phyloP scores from a whole-genome alignment of 1,140 invertebrate genomes.

The Lithobius niger region DNA sequence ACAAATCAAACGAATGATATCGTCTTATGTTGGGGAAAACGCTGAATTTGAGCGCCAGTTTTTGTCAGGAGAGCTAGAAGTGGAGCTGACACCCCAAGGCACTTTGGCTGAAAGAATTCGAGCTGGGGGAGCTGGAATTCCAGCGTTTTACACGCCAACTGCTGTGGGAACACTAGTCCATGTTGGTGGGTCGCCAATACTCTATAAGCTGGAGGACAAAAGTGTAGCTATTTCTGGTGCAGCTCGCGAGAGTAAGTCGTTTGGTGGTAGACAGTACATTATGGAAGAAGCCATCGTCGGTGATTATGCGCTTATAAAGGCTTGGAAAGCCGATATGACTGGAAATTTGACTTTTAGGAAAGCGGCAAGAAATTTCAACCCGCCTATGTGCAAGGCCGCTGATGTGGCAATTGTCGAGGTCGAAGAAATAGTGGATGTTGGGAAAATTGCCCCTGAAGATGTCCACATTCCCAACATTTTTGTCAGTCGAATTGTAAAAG shows the following conservation, averaged over 20 bases:
- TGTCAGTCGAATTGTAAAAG: conserved; percentile 74
- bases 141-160: conserved; percentile 95
- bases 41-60: conserved; percentile 92
- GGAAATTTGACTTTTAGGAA: conserved; percentile 88
- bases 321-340: conserved; percentile 85
- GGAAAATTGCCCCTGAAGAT: conserved; percentile 66
- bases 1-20: conserved; percentile 82
- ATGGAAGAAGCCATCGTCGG: conserved; percentile 93
- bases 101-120: conserved; percentile 85
- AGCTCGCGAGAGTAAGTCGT: conserved; percentile 44
- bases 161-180: conserved; percentile 89
- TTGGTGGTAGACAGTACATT: conserved; percentile 77
- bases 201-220: conserved; percentile 20
- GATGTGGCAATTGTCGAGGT: conserved; percentile 83
- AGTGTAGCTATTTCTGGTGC: conserved; percentile 42
- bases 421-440: conserved; percentile 83
- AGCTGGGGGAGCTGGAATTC: conserved; percentile 92
- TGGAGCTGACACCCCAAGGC: conserved; percentile 91
- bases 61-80: conserved; percentile 76
- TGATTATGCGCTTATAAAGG: conserved; percentile 92
- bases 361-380: conserved; percentile 88
- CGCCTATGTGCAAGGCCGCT: conserved; percentile 82
- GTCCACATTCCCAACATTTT: conserved; percentile 88
- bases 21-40: conserved; percentile 98
- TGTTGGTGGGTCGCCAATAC: conserved; percentile 49